phyloP scores from a whole-genome alignment of 2,797 vertebrate species.

The Sebastes flavidus region DNA sequence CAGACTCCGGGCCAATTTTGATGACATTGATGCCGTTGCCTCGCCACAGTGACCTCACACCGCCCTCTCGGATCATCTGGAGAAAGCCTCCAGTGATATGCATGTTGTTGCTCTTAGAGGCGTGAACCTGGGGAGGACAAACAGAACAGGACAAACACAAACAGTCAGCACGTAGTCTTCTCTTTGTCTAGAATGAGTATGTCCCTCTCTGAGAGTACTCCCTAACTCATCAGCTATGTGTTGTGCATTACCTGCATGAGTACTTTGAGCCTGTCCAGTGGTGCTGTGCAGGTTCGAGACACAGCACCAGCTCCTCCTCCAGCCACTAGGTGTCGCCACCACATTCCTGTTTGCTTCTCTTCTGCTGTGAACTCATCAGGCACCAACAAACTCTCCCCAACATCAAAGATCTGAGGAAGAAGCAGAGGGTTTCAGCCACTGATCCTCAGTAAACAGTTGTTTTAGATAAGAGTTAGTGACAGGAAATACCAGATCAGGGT shows the following conservation, averaged over 20 bases:
- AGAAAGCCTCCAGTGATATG: constrained; percentile 89
- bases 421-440: not conserved
- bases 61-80: constrained; percentile 94
- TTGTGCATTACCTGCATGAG: constrained; percentile 91
- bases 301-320: constrained; percentile 94
- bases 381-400: constrained; percentile 94
- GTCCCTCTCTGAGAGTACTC: not conserved
- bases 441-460: not conserved
- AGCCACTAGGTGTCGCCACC: constrained; percentile 97
- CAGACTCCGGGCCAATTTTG: constrained; percentile 95
- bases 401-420: constrained; percentile 91
- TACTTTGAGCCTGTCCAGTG: constrained; percentile 94
- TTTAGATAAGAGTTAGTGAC: not conserved
- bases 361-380: constrained; percentile 97
- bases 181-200: not conserved
- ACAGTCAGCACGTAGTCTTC: not conserved
- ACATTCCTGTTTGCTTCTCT: constrained; percentile 94
- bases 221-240: too few species aligned
- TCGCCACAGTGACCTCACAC: constrained; percentile 90
- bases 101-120: constrained; percentile 93
- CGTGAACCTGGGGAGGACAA: constrained; percentile 87
- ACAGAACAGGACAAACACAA: not conserved
- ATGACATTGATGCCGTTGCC: constrained; percentile 97
- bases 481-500: too few species aligned
- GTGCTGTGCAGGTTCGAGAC: constrained; percentile 95